Percentiles rank a stretch among this genome's conserved stretches.
Evolutionary conservation across 2,888 invertebrate species (phyloP).

Genomic region (Alviniconcha strummeri): DNA sequence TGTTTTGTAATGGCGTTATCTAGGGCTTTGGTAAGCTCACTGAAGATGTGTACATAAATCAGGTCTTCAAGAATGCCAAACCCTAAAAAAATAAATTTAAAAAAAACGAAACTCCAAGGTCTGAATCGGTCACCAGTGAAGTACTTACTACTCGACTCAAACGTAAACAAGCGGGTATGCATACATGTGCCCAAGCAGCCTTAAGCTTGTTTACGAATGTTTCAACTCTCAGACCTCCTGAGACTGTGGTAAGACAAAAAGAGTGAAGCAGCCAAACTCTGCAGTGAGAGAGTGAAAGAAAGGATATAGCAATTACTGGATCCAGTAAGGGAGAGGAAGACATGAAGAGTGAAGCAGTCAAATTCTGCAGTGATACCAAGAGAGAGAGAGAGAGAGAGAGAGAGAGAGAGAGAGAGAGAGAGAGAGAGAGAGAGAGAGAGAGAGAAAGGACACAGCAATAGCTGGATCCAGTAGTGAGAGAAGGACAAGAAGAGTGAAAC

Average conservation of each 20-base stretch:
- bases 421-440: background rate
- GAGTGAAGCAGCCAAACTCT: background rate
- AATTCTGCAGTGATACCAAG: background rate
- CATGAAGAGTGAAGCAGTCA: background rate
- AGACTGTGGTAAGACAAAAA: background rate
- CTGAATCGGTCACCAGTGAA: no score
- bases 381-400: background rate
- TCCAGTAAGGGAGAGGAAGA: background rate
- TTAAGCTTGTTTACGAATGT: background rate
- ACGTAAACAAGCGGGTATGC: background rate
- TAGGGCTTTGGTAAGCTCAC: no score
- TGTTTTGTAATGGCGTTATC: no score
- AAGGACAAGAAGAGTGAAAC: background rate
- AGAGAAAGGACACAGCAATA: background rate
- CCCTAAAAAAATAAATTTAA: no score
- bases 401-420: conserved; percentile 22
- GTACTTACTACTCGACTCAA: background rate
- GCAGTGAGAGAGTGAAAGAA: background rate
- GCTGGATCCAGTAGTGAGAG: background rate
- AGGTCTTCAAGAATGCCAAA: no score
- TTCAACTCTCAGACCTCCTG: background rate
- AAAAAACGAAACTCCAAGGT: no score
- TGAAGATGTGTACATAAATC: no score
- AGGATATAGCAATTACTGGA: background rate
- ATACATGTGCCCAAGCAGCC: background rate